Evolutionary conservation across 2,113 vertebrate species (phyloP).

Genomic region (Pterophyllum scalare): DNA sequence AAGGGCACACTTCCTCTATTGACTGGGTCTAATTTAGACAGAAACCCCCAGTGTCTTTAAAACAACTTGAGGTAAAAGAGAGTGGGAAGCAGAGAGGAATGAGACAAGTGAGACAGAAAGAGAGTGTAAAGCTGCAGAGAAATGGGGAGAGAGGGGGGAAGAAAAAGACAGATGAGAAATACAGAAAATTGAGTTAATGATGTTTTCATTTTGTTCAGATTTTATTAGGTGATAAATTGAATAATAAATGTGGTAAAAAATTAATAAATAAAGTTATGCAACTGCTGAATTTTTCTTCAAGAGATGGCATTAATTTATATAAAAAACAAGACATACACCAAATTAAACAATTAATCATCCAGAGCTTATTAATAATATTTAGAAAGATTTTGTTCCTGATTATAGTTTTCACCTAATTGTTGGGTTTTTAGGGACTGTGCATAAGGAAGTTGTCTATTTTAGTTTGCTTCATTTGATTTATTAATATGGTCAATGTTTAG

Average conservation of each 20-base stretch:
- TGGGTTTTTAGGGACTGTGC: background rate
- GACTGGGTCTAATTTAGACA: conserved; percentile 67
- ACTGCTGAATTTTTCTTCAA: conserved; percentile 26
- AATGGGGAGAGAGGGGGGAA: background rate
- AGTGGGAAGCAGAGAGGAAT: conserved; percentile 19
- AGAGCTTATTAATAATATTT: conserved; percentile 41
- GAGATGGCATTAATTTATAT: background rate
- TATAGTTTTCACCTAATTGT: background rate
- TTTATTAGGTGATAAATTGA: conserved; percentile 16
- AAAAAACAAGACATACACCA: conserved; percentile 13
- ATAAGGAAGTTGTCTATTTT: background rate
- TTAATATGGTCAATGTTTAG: background rate
- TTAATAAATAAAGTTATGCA: conserved; percentile 24
- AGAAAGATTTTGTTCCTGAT: background rate
- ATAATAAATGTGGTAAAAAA: conserved; percentile 21
- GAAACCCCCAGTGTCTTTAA: conserved; percentile 53
- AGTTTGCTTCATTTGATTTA: background rate
- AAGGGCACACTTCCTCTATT: conserved; percentile 44
- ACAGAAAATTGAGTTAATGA: conserved; percentile 21
- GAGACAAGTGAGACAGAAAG: background rate
- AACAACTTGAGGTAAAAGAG: conserved; percentile 54
- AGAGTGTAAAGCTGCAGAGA: background rate
- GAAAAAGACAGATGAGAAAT: background rate
- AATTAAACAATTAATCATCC: conserved; percentile 31
- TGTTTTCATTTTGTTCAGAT: conserved; percentile 43